A percentile compares a stretch with the other conserved stretches of the same genome.
phyloP scores from a whole-genome alignment of 2,113 vertebrate genomes.

The Zosterops lateralis region DNA sequence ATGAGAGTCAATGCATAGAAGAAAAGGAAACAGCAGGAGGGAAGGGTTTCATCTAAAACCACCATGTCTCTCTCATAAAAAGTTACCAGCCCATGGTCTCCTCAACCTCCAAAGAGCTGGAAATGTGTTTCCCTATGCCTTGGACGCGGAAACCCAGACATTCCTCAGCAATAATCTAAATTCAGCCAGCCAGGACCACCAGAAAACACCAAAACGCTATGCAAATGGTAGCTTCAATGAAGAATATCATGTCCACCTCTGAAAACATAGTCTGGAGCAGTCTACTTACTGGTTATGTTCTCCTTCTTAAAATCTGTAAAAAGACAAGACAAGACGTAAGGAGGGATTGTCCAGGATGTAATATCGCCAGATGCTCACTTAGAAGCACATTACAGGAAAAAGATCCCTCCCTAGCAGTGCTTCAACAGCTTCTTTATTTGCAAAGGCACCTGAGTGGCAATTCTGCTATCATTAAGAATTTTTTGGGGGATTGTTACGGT shows the following conservation, averaged over 20 bases:
- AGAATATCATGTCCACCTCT: neutral
- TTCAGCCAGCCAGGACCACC: neutral
- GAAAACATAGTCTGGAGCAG: neutral
- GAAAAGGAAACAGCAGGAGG: neutral
- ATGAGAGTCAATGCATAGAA: neutral
- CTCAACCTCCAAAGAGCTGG: neutral
- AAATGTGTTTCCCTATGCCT: neutral
- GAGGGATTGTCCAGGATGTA: neutral
- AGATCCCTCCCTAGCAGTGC: neutral
- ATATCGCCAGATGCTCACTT: neutral
- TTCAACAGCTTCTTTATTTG: neutral
- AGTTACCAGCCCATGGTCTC: neutral
- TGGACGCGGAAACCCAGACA: neutral
- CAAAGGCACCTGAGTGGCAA: neutral
- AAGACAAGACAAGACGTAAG: conserved; percentile 59
- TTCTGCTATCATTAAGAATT: neutral
- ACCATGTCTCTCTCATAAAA: neutral
- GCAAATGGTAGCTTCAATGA: neutral
- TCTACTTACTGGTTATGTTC: conserved; percentile 89
- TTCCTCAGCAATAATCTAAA: neutral
- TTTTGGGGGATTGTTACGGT: neutral
- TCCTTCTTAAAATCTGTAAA: conserved; percentile 88
- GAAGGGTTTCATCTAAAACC: neutral
- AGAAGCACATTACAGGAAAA: neutral
- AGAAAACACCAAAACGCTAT: neutral